Conservation (phyloP, 2,797 vertebrate species). For the Poecilia gillii region DNA sequence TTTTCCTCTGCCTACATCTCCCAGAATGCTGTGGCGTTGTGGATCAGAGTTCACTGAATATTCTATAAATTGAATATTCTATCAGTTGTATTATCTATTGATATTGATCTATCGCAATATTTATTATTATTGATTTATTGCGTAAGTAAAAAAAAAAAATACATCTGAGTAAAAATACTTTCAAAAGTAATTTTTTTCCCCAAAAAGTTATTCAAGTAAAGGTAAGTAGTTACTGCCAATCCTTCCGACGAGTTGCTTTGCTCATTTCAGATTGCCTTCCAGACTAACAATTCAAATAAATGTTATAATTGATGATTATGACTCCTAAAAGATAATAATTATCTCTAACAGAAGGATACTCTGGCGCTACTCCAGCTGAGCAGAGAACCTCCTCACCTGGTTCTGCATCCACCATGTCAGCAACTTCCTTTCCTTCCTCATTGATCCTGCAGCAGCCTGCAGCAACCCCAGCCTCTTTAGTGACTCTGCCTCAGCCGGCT, state of each 20-base stretch:
- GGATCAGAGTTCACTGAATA: no score
- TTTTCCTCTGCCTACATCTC: no score
- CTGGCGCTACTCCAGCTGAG: background rate
- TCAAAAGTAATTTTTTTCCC: no score
- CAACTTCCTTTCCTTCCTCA: constrained; percentile 20
- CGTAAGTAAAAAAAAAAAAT: no score
- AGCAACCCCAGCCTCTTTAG: background rate
- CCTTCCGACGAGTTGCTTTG: background rate
- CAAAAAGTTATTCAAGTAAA: no score
- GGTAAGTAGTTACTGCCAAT: no score
- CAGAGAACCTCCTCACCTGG: constrained; percentile 1
- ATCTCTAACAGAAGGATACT: constrained; percentile 46
- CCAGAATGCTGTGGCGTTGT: no score
- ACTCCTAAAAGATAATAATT: background rate
- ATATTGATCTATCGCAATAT: no score
- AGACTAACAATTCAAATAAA: background rate
- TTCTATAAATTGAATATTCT: no score
- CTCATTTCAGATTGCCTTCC: background rate
- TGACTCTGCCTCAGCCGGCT: background rate
- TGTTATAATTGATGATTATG: background rate
- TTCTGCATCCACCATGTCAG: background rate
- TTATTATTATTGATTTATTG: no score
- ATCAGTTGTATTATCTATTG: no score
- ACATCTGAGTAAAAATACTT: no score
- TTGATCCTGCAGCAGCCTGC: constrained; percentile 19